Evolutionary conservation across 2,113 vertebrate genomes (phyloP), one percentile per base, ranked within the genome.

Genomic region (Pogona vitticeps): DNA sequence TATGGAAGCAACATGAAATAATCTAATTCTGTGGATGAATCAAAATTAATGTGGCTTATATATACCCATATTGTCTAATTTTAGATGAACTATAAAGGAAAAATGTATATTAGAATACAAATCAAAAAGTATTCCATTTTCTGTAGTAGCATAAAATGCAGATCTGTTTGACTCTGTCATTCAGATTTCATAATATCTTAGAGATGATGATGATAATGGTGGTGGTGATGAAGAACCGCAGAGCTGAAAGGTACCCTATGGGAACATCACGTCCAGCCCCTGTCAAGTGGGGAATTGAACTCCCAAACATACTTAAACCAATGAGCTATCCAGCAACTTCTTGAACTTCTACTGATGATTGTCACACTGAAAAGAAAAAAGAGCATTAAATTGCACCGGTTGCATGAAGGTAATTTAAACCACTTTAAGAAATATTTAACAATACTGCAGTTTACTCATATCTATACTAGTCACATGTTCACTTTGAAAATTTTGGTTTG

Each of bases 81-180:
- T 93, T 88, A 92, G 84, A 86, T 84, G 85, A 94, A 87, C 87
- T 93, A 84, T 85, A 95, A 90, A 91, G 88, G 38, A 92, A 77
- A 93, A 93, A 91, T 82, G 52, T 86, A 76, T 90, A 93, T 87
- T 94, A 94, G 91, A 92, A 85, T 86, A 90, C 91, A 95, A 94
- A 95, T 95, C 88, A 94, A 90, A 93, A 91, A 46, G 36, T 38
- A 91, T 92, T 96, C 94, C 83, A 95, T 95, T 95, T 94, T 91
- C 89, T 84, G 31, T 88, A 75, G 68, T 92, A 77, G 46, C 75
- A 36, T 91, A 95, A 96, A 96, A 95, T 84, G 78, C 84, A 94
- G 86, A 86, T 72, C 65, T 90, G 46, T 92, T 93, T 72, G 63
- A 95, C 95, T 95, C 88, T 86, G 90, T 97, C 94, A 95, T 92